These are phyloP conservation scores for Chrysomela aeneicollis DNA, from an alignment of 2,888 invertebrate genomes.

Conservation along the genomic window DNA sequence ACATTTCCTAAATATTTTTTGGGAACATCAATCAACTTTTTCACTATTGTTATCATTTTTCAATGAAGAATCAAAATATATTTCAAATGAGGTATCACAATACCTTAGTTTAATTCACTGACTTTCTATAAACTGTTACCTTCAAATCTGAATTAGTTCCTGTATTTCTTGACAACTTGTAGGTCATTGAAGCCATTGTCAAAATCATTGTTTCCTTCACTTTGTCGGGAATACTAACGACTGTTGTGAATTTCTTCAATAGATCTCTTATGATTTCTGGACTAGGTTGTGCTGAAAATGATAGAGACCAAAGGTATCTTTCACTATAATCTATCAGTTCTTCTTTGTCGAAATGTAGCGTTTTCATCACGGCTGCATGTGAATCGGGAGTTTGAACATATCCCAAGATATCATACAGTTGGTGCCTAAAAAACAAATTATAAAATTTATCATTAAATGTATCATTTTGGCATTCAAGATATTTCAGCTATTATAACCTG, in stretches of 20 bases:
- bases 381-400: slow-evolving; percentile 74
- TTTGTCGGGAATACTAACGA: slow-evolving; percentile 65
- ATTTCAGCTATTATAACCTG: too few relatives aligned
- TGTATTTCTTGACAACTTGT: slow-evolving; percentile 57
- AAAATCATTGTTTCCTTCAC: slow-evolving; percentile 73
- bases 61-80: too few relatives aligned
- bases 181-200: slow-evolving; percentile 70
- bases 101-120: not conserved
- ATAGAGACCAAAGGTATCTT: slow-evolving; percentile 77
- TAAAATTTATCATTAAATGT: not conserved
- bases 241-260: slow-evolving; percentile 62
- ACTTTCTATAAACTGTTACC: slow-evolving; percentile 4
- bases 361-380: slow-evolving; percentile 73
- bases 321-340: slow-evolving; percentile 65
- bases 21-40: too few relatives aligned
- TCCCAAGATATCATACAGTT: slow-evolving; percentile 75
- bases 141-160: slow-evolving; percentile 15
- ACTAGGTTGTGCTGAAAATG: slow-evolving; percentile 72
- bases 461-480: not conserved
- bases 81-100: too few relatives aligned
- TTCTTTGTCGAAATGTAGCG: slow-evolving; percentile 67
- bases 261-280: slow-evolving; percentile 65
- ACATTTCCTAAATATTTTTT: too few relatives aligned
- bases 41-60: too few relatives aligned
- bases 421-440: slow-evolving; percentile 60